Conservation (phyloP, 1,140 invertebrate genomes). For the Pseudomyrmex flavicornis region DNA sequence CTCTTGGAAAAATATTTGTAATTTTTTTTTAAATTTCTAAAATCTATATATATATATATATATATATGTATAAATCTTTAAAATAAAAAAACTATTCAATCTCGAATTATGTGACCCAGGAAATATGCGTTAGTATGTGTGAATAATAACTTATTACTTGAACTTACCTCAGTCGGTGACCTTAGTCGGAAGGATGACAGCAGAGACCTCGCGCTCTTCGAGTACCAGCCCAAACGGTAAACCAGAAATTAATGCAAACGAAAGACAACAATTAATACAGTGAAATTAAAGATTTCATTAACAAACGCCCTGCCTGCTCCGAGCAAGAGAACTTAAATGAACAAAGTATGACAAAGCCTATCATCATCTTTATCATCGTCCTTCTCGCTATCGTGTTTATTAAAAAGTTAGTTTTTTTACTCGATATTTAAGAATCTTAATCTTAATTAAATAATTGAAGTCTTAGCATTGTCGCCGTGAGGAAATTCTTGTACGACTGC, state of each 20-base stretch:
- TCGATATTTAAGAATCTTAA: neutral
- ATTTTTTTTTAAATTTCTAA: neutral
- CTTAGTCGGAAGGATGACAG: constrained; percentile 57
- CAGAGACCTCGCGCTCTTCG: constrained; percentile 70
- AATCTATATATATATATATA: too few relatives aligned
- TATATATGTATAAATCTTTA: neutral
- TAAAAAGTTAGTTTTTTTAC: neutral
- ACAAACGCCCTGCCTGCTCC: constrained; percentile 57
- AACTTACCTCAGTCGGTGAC: constrained; percentile 79
- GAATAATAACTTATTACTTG: constrained; percentile 41
- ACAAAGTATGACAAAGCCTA: constrained; percentile 29
- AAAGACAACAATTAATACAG: constrained; percentile 84
- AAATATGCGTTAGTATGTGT: neutral
- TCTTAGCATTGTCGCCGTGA: neutral
- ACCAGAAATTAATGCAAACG: constrained; percentile 85
- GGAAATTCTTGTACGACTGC: neutral
- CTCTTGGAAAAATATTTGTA: neutral
- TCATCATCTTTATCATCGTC: neutral
- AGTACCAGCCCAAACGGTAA: constrained; percentile 82
- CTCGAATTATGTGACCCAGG: constrained; percentile 15
- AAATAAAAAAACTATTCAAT: neutral
- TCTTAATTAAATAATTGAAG: neutral
- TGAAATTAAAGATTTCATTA: constrained; percentile 73
- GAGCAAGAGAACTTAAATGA: constrained; percentile 36
- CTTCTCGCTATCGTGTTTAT: constrained; percentile 6